These are phyloP conservation scores for Himalopsyche tibetana DNA, from an alignment of 2,888 invertebrate genomes.

Conservation along the genomic window DNA sequence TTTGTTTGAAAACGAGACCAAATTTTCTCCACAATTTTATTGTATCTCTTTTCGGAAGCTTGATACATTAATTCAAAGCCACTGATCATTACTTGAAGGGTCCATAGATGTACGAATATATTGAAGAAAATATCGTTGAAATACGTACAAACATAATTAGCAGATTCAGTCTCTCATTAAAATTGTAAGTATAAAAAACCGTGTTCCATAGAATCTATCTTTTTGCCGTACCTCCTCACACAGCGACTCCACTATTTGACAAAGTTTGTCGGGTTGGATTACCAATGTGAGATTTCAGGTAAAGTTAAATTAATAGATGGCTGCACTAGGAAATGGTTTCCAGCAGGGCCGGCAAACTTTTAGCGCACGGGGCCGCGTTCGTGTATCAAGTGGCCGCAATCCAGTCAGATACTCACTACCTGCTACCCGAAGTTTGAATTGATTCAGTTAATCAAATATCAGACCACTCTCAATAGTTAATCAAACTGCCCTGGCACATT, in stretches of 20 bases:
- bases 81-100: too few species aligned
- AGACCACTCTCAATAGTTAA: neutral
- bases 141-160: too few species aligned
- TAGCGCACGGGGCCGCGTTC: neutral
- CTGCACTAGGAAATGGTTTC: neutral
- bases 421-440: neutral
- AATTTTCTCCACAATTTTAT: too few species aligned
- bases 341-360: neutral
- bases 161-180: too few species aligned
- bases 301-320: conserved; percentile 3
- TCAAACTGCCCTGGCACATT: too few species aligned
- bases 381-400: conserved; percentile 8
- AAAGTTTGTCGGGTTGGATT: conserved; percentile 7
- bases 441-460: conserved; percentile 19
- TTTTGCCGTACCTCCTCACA: neutral
- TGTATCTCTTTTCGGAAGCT: too few species aligned
- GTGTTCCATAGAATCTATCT: too few species aligned
- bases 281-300: conserved; percentile 22
- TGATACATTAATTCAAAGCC: too few species aligned
- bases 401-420: neutral
- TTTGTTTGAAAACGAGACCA: too few species aligned
- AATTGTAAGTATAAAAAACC: too few species aligned
- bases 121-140: too few species aligned
- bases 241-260: neutral
- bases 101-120: too few species aligned